These are phyloP conservation scores for Scaeva pyrastri DNA, from an alignment of 2,888 invertebrate genomes.

Conservation along the genomic window DNA sequence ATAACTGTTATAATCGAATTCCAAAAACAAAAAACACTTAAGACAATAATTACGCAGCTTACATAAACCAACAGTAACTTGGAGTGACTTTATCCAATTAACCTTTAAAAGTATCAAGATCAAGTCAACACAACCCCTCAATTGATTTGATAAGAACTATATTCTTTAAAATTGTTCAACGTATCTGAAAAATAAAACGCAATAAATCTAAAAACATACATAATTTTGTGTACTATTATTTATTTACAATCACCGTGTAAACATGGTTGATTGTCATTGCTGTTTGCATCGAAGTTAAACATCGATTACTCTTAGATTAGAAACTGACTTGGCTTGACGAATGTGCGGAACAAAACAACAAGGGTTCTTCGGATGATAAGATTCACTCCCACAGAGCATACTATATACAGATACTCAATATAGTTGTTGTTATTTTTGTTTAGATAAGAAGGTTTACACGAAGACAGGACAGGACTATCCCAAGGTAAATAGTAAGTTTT, in stretches of 20 bases:
- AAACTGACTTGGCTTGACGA: not conserved
- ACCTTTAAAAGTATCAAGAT: conserved; percentile 14
- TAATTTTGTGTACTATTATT: not conserved
- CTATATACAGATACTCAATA: no score
- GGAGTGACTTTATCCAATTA: not conserved
- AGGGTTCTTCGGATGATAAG: conserved; percentile 14
- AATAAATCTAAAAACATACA: conserved; percentile 19
- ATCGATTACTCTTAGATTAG: conserved; percentile 4
- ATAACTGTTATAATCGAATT: not conserved
- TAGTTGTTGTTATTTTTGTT: not conserved
- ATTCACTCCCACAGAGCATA: conserved; percentile 8
- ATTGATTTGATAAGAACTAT: not conserved
- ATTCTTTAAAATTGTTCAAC: not conserved
- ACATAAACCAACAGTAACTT: not conserved
- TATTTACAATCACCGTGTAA: conserved; percentile 1
- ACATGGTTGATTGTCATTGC: not conserved
- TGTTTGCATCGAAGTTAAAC: not conserved
- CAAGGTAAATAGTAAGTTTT: conserved; percentile 4
- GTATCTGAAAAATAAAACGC: not conserved
- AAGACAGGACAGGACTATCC: not conserved
- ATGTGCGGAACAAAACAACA: conserved; percentile 1
- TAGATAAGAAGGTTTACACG: not conserved
- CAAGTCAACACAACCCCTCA: not conserved
- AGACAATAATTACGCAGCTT: conserved; percentile 1
- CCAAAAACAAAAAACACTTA: not conserved